These are phyloP conservation scores for Ischnura elegans DNA, from an alignment of 2,888 invertebrate genomes.

Conservation along the genomic window DNA sequence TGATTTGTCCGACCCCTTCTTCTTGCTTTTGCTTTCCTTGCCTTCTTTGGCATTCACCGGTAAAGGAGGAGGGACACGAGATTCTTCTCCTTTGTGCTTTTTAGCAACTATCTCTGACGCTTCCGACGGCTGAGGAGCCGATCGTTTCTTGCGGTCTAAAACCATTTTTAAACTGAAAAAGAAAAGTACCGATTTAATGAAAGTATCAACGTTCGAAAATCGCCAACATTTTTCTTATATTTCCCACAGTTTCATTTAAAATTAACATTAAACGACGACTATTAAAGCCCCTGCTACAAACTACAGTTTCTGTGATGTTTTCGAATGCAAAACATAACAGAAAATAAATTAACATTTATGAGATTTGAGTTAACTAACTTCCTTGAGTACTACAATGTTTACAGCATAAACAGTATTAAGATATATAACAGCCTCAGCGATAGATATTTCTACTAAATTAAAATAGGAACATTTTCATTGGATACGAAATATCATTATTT, in stretches of 20 bases:
- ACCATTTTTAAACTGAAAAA: slow-evolving; percentile 39
- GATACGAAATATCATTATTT: not conserved
- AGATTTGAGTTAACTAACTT: not conserved
- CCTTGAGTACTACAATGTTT: not conserved
- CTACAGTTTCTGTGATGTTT: not conserved
- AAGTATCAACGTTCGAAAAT: not conserved
- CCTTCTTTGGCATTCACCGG: slow-evolving; percentile 61
- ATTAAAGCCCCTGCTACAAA: not conserved
- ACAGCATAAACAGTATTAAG: not conserved
- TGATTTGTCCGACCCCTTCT: slow-evolving; percentile 45
- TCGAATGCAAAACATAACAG: not conserved
- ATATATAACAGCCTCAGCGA: not conserved
- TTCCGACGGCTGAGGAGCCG: slow-evolving; percentile 59
- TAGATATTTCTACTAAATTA: not conserved
- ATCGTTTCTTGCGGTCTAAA: slow-evolving; percentile 58
- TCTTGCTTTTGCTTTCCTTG: slow-evolving; percentile 64
- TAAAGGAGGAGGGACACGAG: slow-evolving; percentile 57
- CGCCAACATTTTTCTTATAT: not conserved
- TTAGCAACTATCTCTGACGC: slow-evolving; percentile 45
- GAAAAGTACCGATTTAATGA: not conserved
- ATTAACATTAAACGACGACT: not conserved
- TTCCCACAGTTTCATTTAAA: not conserved
- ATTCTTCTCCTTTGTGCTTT: slow-evolving; percentile 56
- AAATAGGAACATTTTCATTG: not conserved
- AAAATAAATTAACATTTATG: not conserved